Evolutionary conservation across 2,113 vertebrate genomes (phyloP).

Genomic region (Aegithalos caudatus): DNA sequence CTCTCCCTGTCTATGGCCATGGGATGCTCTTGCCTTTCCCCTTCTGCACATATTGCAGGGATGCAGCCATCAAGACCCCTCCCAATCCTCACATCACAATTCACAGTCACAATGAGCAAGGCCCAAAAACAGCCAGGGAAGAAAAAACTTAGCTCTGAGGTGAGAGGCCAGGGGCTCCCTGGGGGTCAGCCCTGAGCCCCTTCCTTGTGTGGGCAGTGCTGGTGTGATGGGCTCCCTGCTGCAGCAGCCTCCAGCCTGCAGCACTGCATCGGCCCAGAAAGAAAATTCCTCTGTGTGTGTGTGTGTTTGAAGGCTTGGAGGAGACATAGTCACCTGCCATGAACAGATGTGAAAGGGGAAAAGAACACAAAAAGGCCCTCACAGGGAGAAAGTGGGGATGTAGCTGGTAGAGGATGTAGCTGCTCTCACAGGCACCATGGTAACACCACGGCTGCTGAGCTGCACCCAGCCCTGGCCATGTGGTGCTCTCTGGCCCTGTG

Average conservation of each 20-base stretch:
- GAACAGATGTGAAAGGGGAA: background rate
- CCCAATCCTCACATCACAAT: rapidly evolving
- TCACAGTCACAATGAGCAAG: background rate
- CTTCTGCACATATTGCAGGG: rapidly evolving
- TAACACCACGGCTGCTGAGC: background rate
- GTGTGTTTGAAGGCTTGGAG: background rate
- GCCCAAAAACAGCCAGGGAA: background rate
- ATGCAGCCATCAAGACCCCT: rapidly evolving
- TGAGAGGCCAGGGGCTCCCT: background rate
- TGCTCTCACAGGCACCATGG: background rate
- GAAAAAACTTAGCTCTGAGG: rapidly evolving
- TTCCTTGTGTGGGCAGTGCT: background rate
- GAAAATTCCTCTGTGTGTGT: background rate
- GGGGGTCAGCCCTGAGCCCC: background rate
- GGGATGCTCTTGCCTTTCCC: background rate
- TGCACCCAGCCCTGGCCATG: rapidly evolving
- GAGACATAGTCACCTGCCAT: background rate
- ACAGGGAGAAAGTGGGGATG: background rate
- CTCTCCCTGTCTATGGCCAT: rapidly evolving
- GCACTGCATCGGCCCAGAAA: background rate
- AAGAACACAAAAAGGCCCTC: background rate
- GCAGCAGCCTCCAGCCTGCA: rapidly evolving
- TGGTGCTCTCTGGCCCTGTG: rapidly evolving
- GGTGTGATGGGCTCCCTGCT: background rate
- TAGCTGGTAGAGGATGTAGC: rapidly evolving